Percentiles rank a stretch among this genome's conserved stretches.
These are phyloP conservation scores for Phrixothrix hirtus DNA, from an alignment of 2,888 invertebrate species.

Conservation along the genomic window DNA sequence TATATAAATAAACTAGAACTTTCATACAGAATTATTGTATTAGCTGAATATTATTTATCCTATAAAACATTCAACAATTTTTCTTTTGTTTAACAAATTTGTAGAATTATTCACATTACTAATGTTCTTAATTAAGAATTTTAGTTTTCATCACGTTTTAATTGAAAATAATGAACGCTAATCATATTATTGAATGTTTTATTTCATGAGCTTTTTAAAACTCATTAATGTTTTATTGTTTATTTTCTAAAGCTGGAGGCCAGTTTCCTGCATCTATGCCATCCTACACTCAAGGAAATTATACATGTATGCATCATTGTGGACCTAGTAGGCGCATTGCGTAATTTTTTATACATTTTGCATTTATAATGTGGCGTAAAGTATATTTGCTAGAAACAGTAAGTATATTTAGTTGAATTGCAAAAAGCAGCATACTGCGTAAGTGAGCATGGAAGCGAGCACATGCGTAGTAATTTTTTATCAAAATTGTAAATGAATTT, in stretches of 20 bases:
- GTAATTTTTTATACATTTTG: slow-evolving; percentile 40
- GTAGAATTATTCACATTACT: no score
- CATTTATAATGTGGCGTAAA: no score
- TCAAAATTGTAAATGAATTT: not conserved
- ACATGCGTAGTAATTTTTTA: slow-evolving; percentile 4
- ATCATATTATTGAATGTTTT: slow-evolving; percentile 10
- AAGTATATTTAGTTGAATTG: no score
- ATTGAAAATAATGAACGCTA: no score
- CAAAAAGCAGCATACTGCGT: no score
- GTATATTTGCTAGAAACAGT: no score
- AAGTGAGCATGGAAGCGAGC: slow-evolving; percentile 17
- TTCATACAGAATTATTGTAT: no score
- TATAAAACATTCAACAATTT: not conserved
- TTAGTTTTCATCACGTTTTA: not conserved
- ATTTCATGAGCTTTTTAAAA: slow-evolving; percentile 16
- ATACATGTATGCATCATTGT: slow-evolving; percentile 76
- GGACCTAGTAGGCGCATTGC: slow-evolving; percentile 31
- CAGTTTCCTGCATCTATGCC: slow-evolving; percentile 82
- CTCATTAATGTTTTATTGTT: slow-evolving; percentile 46
- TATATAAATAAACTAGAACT: no score
- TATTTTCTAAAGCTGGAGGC: slow-evolving; percentile 69
- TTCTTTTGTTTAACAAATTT: no score
- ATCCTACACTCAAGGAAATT: slow-evolving; percentile 83
- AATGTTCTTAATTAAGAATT: not conserved
- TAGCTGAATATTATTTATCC: not conserved